These are phyloP conservation scores for Mystacornis crossleyi DNA, from an alignment of 2,113 vertebrate species.

Conservation along the genomic window DNA sequence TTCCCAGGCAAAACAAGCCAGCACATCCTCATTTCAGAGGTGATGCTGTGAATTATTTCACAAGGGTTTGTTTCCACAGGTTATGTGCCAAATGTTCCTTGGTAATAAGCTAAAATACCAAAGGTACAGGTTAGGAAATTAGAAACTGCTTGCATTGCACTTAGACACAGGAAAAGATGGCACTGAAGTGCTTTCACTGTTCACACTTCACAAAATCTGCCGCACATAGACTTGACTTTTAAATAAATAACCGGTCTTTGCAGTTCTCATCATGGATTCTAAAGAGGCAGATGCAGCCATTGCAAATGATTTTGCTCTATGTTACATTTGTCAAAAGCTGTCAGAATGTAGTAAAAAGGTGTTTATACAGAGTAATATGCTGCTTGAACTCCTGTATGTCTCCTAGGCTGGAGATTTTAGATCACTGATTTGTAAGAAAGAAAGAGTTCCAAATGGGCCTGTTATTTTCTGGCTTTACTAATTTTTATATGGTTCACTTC, in stretches of 20 bases:
- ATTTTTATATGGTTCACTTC: neutral
- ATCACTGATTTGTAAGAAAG: neutral
- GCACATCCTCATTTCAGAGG: neutral
- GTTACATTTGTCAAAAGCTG: conserved; percentile 63
- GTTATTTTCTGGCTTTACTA: neutral
- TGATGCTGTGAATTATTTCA: neutral
- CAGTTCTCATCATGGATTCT: conserved; percentile 9
- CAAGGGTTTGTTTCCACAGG: neutral
- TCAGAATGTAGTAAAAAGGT: conserved; percentile 50
- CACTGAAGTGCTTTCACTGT: neutral
- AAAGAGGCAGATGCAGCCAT: conserved; percentile 57
- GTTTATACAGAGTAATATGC: conserved; percentile 43
- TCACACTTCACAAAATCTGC: conserved; percentile 46
- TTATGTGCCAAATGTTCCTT: neutral
- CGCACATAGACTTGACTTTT: neutral
- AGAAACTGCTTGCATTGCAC: neutral
- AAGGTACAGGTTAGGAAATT: neutral
- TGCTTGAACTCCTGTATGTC: conserved; percentile 37
- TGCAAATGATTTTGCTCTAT: conserved; percentile 49
- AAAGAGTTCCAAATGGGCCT: neutral
- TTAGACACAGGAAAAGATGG: neutral
- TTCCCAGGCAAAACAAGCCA: neutral
- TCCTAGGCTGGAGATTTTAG: neutral
- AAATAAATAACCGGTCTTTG: conserved; percentile 50
- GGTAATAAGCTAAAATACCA: neutral